Evolutionary conservation across 2,888 invertebrate species (phyloP).

Genomic region (Drosophila ustulata): DNA sequence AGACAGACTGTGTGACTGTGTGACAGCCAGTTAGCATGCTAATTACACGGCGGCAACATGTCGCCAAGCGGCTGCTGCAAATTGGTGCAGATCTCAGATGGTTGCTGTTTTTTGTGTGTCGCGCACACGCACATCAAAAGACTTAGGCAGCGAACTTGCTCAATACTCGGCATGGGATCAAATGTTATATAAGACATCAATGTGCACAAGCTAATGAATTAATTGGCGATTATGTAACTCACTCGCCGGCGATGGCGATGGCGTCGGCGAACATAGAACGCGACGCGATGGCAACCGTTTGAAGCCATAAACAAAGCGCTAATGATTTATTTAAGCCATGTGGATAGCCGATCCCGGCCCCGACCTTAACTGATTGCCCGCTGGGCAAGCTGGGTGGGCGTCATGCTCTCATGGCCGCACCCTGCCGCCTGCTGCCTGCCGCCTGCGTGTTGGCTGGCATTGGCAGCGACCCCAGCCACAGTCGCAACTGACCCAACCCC

Average conservation of each 20-base stretch:
- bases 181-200: conserved; percentile 14
- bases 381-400: conserved; percentile 74
- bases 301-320: conserved; percentile 51
- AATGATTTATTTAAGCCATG: conserved; percentile 75
- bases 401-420: conserved; percentile 54
- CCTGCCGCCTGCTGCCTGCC: conserved; percentile 58
- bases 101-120: conserved; percentile 2
- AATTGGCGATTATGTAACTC: conserved; percentile 13
- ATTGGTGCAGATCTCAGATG: conserved; percentile 41
- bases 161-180: conserved; percentile 3
- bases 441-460: conserved; percentile 54
- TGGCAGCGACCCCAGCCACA: conserved; percentile 67
- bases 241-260: conserved; percentile 3
- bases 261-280: not conserved
- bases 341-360: conserved; percentile 36
- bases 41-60: conserved; percentile 71
- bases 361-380: conserved; percentile 67
- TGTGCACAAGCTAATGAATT: conserved; percentile 14
- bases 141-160: conserved; percentile 41
- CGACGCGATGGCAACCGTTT: conserved; percentile 13
- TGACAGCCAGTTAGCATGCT: conserved; percentile 60
- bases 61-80: conserved; percentile 52
- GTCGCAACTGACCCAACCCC: conserved; percentile 48
- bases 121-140: conserved; percentile 38
- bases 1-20: conserved; percentile 4